Base-by-base conservation (phyloP, 2,113 vertebrate genomes). In the Maccullochella peelii region DNA sequence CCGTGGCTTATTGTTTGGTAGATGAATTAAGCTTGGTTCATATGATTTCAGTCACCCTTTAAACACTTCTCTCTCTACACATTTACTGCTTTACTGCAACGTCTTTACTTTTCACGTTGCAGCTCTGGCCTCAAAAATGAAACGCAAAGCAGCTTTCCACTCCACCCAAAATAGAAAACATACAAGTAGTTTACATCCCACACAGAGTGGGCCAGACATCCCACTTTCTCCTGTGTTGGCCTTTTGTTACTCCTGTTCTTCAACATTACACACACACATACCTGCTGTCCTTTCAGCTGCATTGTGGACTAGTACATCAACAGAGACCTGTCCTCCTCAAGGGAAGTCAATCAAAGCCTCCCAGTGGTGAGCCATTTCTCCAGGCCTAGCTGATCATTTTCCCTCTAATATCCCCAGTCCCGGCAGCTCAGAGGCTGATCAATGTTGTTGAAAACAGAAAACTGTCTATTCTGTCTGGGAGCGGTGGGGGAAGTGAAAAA, bases 311-410 rank as follows among this genome's bases (percentile, higher is more conserved):
- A 68, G 73, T 87, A 72, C 49, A 85, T 92, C 78, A 87, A 82
- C 77, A 11, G 25, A 90, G 67, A 88, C 79, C 77, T 79, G 67
- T 86, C 73, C 61, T 66, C 82, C 88, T 78, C 27, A 63, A 81
- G 84, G 77, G 79, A 92, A 93, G 93, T 93, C 88, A 88, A 93
- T 94, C 91, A 94, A 88, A 90, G 80, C 83, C 80, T 93, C 90
- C 76, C 88, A 90, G 91, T 71, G 44, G 86, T 85, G 70, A 85
- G 83, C 85, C 77, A 83, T 92, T 91, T 88, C 85, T 92, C 73
- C 81, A 57, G 69, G 62, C 86, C 79, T 11, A 89, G 86, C 92
- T 90, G 89, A 93, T 94, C 86, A 93, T 95, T 95, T 95, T 89
- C 87, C 44, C 86, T 88, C 89, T 90, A 87, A 93, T 92, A 92